Percentiles rank a stretch among this genome's conserved stretches.
Evolutionary conservation across 2,888 invertebrate species (phyloP).

Genomic region (Aromia moschata): DNA sequence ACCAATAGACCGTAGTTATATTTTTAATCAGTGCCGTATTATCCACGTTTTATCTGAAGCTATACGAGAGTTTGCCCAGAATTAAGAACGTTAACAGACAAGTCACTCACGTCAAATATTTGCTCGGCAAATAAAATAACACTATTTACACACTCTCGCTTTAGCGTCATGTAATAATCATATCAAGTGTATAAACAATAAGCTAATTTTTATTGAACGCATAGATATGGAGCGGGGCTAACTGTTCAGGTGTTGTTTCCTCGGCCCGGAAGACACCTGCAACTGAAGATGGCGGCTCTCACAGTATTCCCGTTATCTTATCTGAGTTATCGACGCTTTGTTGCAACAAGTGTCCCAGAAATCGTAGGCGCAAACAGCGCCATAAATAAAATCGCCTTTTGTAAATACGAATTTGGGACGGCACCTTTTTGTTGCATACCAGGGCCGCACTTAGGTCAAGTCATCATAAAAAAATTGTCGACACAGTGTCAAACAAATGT

Average conservation of each 20-base stretch:
- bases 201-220: constrained; percentile 20
- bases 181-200: constrained; percentile 20
- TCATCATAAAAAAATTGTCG: no score
- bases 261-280: constrained; percentile 39
- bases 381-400: no score
- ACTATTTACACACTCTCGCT: constrained; percentile 15
- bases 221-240: constrained; percentile 17
- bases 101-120: constrained; percentile 14
- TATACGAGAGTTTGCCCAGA: background rate
- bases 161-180: constrained; percentile 14
- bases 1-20: no score
- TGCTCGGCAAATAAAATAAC: constrained; percentile 14
- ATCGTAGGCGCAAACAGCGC: no score
- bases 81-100: constrained; percentile 6
- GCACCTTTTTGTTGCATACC: no score
- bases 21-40: no score
- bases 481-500: no score
- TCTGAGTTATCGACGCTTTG: constrained; percentile 27
- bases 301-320: constrained; percentile 29
- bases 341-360: constrained; percentile 37
- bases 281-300: constrained; percentile 36
- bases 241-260: constrained; percentile 43
- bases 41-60: background rate
- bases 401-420: no score
- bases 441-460: no score